Conservation (phyloP, 2,797 vertebrate species). For the Carcharodon carcharias region DNA sequence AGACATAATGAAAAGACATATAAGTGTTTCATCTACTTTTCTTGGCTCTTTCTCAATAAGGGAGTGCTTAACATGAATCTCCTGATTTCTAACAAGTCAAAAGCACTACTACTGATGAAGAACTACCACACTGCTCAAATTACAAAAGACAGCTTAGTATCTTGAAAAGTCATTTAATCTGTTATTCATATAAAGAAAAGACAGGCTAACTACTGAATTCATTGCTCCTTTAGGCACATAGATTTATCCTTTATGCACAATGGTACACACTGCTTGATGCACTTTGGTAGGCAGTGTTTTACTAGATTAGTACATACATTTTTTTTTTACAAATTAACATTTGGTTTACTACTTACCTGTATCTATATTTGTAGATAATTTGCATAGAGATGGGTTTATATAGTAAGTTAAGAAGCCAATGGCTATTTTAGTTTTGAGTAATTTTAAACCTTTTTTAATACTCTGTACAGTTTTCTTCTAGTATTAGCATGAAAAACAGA, state of each 20-base stretch:
- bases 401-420: slow-evolving; percentile 1
- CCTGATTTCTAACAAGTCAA: slow-evolving; percentile 29
- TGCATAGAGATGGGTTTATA: slow-evolving; percentile 26
- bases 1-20: slow-evolving; percentile 9
- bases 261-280: background rate
- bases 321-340: background rate
- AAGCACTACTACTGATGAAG: background rate
- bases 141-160: background rate
- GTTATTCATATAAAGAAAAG: background rate
- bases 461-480: background rate
- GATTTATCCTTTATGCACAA: background rate
- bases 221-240: slow-evolving; percentile 2
- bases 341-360: slow-evolving; percentile 4
- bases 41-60: background rate
- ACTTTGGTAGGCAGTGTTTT: background rate
- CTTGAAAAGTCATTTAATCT: slow-evolving; percentile 12
- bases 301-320: background rate
- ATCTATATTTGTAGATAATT: slow-evolving; percentile 22
- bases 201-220: background rate
- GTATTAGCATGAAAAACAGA: slow-evolving; percentile 1
- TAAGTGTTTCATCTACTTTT: background rate
- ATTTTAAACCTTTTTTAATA: slow-evolving; percentile 20
- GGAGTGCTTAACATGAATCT: background rate
- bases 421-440: too few species aligned
- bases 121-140: background rate